phyloP scores from a whole-genome alignment of 1,140 invertebrate genomes.

The Meloidogyne exigua region DNA sequence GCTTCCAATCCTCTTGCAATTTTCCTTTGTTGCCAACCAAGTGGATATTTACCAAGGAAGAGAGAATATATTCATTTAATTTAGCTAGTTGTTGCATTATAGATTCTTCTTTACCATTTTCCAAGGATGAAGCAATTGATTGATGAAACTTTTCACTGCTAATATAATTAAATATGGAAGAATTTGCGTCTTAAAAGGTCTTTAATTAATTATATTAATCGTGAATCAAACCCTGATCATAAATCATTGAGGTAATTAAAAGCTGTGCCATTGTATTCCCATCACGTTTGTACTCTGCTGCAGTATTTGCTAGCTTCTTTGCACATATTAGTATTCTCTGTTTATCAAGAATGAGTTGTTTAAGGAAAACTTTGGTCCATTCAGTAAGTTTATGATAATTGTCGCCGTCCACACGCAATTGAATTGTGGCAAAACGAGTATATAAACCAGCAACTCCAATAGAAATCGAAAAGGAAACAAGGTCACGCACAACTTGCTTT shows the following conservation, averaged over 20 bases:
- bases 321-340: slow-evolving; percentile 28
- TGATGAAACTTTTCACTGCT: slow-evolving; percentile 42
- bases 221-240: slow-evolving; percentile 19
- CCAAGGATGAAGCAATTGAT: slow-evolving; percentile 25
- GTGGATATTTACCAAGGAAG: too few relatives aligned
- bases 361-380: slow-evolving; percentile 36
- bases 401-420: slow-evolving; percentile 10
- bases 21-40: too few relatives aligned
- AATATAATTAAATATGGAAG: slow-evolving; percentile 31
- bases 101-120: not conserved
- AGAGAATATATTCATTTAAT: too few relatives aligned
- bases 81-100: too few relatives aligned
- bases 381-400: slow-evolving; percentile 43
- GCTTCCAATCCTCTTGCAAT: too few relatives aligned
- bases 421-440: slow-evolving; percentile 27
- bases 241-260: slow-evolving; percentile 4
- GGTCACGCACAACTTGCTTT: slow-evolving; percentile 36
- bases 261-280: slow-evolving; percentile 19
- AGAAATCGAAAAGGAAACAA: slow-evolving; percentile 25
- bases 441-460: slow-evolving; percentile 29
- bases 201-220: not conserved
- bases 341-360: slow-evolving; percentile 18
- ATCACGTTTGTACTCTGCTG: slow-evolving; percentile 41
- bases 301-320: slow-evolving; percentile 36
- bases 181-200: slow-evolving; percentile 32